Evolutionary conservation across 1,140 invertebrate genomes (phyloP).

Genomic region (Glomeris maerens): DNA sequence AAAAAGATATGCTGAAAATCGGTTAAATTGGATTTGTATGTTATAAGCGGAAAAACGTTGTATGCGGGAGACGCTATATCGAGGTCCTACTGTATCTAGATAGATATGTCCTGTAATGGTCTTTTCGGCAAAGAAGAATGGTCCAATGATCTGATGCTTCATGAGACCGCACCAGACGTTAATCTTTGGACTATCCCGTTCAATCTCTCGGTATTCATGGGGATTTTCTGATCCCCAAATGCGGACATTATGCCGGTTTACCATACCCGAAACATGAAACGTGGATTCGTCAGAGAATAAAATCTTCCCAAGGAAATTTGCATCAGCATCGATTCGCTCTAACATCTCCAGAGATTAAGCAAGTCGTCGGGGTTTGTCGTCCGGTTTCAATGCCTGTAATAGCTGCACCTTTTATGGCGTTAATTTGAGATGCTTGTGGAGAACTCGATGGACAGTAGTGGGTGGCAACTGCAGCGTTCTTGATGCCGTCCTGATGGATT

Average conservation of each 20-base stretch:
- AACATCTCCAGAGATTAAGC: background rate
- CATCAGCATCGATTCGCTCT: background rate
- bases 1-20: too few relatives aligned
- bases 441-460: too few relatives aligned
- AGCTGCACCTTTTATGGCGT: too few relatives aligned
- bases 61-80: too few relatives aligned
- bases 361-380: background rate
- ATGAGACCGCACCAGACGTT: constrained; percentile 3
- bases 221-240: constrained; percentile 13
- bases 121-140: constrained; percentile 2
- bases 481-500: background rate
- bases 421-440: too few relatives aligned
- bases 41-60: too few relatives aligned
- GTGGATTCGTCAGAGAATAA: constrained; percentile 1
- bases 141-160: constrained; percentile 3
- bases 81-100: too few relatives aligned
- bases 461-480: background rate
- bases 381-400: too few relatives aligned
- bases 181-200: constrained; percentile 12
- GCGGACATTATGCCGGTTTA: constrained; percentile 12
- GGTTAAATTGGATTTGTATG: too few relatives aligned
- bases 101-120: constrained; percentile 1
- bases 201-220: constrained; percentile 3
- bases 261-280: constrained; percentile 8
- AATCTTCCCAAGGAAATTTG: background rate